Percentiles rank a stretch among this genome's conserved stretches.
Conservation (phyloP, 2,113 vertebrate genomes). For the Guaruba guarouba region DNA sequence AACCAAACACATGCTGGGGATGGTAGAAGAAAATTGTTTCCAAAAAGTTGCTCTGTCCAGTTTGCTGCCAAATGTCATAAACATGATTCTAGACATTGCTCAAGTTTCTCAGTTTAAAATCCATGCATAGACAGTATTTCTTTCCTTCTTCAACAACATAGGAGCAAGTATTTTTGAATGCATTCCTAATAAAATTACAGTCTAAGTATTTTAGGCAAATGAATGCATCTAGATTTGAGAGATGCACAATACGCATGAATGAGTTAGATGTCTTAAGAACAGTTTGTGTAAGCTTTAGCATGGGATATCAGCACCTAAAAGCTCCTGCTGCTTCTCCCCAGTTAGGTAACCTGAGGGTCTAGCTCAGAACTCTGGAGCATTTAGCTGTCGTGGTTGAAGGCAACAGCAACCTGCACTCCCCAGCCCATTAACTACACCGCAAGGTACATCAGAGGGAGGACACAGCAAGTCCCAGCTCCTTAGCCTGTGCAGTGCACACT, state of each 20-base stretch:
- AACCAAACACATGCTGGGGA: constrained; percentile 39
- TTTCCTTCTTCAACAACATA: not conserved
- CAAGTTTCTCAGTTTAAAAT: constrained; percentile 27
- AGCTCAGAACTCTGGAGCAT: not conserved
- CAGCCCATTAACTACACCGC: not conserved
- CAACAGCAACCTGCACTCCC: not conserved
- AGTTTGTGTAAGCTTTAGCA: not conserved
- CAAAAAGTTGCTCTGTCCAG: constrained; percentile 14
- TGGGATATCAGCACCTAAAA: not conserved
- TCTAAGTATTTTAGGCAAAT: not conserved
- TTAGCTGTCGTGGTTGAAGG: not conserved
- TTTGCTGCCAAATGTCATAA: constrained; percentile 39
- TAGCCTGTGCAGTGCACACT: fast-evolving
- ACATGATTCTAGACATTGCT: constrained; percentile 13
- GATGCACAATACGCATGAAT: not conserved
- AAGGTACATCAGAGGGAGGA: not conserved
- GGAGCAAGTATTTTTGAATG: not conserved
- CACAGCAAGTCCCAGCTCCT: not conserved
- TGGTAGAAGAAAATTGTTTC: constrained; percentile 38
- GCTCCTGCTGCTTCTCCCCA: not conserved
- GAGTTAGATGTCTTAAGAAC: not conserved
- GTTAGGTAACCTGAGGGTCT: not conserved
- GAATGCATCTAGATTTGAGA: not conserved
- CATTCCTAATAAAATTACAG: not conserved
- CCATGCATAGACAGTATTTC: not conserved